Conservation (phyloP, 2,888 invertebrate genomes). For the Cataglyphis albicans region DNA sequence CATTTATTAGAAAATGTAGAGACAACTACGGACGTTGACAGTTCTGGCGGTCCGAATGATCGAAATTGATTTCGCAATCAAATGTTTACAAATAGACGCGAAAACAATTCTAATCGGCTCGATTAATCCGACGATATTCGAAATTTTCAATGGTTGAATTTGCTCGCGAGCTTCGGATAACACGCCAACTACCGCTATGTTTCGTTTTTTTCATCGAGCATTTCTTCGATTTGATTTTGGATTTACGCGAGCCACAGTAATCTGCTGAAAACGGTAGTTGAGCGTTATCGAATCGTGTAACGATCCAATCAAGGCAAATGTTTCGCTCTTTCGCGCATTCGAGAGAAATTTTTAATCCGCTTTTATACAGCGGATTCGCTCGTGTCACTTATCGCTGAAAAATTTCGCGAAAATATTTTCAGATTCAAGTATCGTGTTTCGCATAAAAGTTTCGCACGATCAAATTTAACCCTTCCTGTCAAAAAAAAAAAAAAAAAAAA, state of each 20-base stretch:
- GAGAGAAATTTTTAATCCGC: slow-evolving; percentile 30
- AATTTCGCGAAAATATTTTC: slow-evolving; percentile 33
- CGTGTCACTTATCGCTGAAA: slow-evolving; percentile 30
- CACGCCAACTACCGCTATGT: neutral
- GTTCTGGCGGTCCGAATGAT: slow-evolving; percentile 56
- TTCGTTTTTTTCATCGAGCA: slow-evolving; percentile 32
- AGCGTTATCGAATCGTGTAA: slow-evolving; percentile 47
- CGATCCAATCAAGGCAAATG: slow-evolving; percentile 49
- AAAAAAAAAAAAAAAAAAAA: neutral
- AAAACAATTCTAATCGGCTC: slow-evolving; percentile 55
- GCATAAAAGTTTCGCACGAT: slow-evolving; percentile 5
- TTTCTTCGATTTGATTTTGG: slow-evolving; percentile 49
- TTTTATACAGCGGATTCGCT: slow-evolving; percentile 28
- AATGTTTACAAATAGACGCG: slow-evolving; percentile 52
- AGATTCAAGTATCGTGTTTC: neutral
- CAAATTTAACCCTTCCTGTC: neutral
- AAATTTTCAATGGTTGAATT: slow-evolving; percentile 31
- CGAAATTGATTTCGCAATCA: slow-evolving; percentile 67
- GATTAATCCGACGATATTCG: neutral
- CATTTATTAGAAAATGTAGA: slow-evolving; percentile 57
- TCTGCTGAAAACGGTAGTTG: slow-evolving; percentile 49
- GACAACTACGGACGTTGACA: neutral
- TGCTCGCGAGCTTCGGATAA: neutral
- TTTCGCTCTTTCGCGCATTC: slow-evolving; percentile 35
- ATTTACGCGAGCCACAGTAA: slow-evolving; percentile 34